Base-by-base conservation (phyloP, 92 coral and sea anemone species). In the Ricordea florida region DNA sequence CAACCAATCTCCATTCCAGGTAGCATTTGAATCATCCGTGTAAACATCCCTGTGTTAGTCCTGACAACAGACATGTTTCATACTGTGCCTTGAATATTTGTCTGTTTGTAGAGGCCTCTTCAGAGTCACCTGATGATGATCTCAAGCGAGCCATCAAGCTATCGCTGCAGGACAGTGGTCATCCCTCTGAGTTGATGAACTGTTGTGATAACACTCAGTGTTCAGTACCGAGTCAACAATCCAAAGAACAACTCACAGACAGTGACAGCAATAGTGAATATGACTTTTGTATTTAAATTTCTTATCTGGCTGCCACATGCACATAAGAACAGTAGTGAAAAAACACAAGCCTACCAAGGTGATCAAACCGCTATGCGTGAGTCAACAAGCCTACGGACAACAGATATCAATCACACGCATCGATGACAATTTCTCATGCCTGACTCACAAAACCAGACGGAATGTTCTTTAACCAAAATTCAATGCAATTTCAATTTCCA, bases 71-170 rank as follows among this genome's bases (percentile, higher is more conserved):
- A n/a, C n/a, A n/a, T n/a, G n/a, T n/a, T n/a, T n/a, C n/a, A n/a
- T n/a, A n/a, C n/a, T n/a, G n/a, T 24, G 7, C 15, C 14, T 15
- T 15, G 29, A 13, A 0, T 9, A 25, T 26, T 47, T 28, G 41
- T 55, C 14, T 63, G 1, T 14, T 37, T 22, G 28, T 28, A 47
- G 57, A 49, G 33, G 35, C 36, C 3, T 44, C 66, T 5, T 57
- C 67, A 13, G 72, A 21, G 10, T 27, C 85, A 7, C 80, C 81
- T 74, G 97, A 94, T 26, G 84, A 66, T 4, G 92, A 91, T 37
- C 71, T 94, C 17, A 71, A 60, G 50, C 79, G 72, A 55, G 97
- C 98, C 71, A 91, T 94, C 48, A 87, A 83, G 62, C 81, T 93
- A 42, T 86, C 86, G 18, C 85, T 80, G 24, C 78, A 82, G 79